phyloP scores from a whole-genome alignment of 2,113 vertebrate species.

The Hippocampus abdominalis region DNA sequence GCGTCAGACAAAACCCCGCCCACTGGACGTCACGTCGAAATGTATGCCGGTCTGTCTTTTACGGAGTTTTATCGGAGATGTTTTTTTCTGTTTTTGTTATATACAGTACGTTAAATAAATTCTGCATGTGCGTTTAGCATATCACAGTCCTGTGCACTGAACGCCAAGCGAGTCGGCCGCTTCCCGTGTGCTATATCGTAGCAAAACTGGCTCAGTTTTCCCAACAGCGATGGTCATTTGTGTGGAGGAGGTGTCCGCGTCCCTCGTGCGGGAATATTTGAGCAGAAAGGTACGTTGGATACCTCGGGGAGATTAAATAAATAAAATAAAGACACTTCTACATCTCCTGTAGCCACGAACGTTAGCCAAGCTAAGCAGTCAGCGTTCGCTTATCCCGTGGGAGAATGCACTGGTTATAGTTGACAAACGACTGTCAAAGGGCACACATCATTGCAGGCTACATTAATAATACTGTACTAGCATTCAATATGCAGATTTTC shows the following conservation, averaged over 20 bases:
- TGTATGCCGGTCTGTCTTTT: neutral
- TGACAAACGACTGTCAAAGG: too few relatives aligned
- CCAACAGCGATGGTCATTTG: conserved; percentile 71
- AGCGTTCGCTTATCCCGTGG: neutral
- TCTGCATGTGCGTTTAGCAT: neutral
- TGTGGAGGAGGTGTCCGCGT: conserved; percentile 84
- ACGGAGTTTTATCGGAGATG: neutral
- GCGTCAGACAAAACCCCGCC: neutral
- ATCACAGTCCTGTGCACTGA: neutral
- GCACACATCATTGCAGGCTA: neutral
- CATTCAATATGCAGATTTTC: neutral
- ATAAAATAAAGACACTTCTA: neutral
- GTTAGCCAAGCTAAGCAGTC: too few relatives aligned
- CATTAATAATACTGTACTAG: too few relatives aligned
- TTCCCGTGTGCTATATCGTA: neutral
- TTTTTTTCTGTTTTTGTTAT: neutral
- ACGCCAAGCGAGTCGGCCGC: neutral
- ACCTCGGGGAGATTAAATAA: neutral
- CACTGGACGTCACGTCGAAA: neutral
- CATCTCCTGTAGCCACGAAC: conserved; percentile 15
- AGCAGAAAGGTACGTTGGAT: conserved; percentile 80
- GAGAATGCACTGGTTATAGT: neutral
- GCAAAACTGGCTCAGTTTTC: neutral
- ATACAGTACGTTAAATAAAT: neutral
- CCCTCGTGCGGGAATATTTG: conserved; percentile 88